Base-by-base conservation (phyloP, 2,113 vertebrate species). In the Barbus barbus region DNA sequence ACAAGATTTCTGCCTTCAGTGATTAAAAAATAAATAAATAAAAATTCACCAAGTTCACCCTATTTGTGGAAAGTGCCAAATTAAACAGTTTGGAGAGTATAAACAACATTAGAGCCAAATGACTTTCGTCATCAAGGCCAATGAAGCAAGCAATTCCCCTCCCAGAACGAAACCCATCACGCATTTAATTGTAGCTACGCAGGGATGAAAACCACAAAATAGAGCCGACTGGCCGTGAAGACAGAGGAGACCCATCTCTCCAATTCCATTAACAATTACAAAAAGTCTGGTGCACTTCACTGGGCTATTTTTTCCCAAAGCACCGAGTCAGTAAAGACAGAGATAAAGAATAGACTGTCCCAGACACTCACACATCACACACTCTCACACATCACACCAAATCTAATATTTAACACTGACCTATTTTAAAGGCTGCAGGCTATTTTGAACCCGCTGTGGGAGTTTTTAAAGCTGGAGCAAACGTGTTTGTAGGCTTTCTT, bases 391-490 rank as follows among this genome's bases (percentile, higher is more conserved):
- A 53, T 81, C 76, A 41, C 46, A 41, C 28, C 78, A 51, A 53
- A 86, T 86, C 78, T 86, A 86, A 88, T 88, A 88, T 86, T 86
- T 86, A 88, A 88, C 84, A 63, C 87, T 86, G 84, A 86, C 84
- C 84, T 82, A 84, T 86, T 87, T 87, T 83, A 76, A 67, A 87
- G 73, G 84, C 86, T 77, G 83, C 36, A 41, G 81, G 86, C 46
- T 65, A 60, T 74, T 82, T 82, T 33, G 31, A 53, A 84, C 56
- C 28, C 36, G 44, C 79, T 78, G 41, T 41, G 80, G 74, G 41
- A 83, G 74, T 77, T 85, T 51, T 18, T 85, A 78, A 87, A 85
- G 79, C 65, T 22, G 78, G 58, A 38, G 84, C 8, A 12, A 7
- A n/a, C 5, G n/a, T 0, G n/a, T 61, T 41, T 44, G 4, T 8